phyloP scores from a whole-genome alignment of 2,113 vertebrate species.

The Tenebrosternarchus preto region DNA sequence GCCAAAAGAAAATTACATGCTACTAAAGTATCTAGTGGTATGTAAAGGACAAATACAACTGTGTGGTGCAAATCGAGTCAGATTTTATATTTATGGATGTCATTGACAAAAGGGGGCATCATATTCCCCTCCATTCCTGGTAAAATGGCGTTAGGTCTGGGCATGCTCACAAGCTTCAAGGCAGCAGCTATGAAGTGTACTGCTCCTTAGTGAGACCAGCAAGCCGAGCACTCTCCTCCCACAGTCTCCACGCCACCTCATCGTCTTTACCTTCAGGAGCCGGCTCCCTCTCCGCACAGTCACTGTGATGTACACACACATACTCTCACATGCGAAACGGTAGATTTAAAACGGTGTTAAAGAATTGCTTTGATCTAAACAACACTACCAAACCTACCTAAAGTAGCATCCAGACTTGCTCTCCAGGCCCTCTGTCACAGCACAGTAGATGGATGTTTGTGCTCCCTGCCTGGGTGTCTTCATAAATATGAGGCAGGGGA shows the following conservation, averaged over 20 bases:
- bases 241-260: conserved; percentile 60
- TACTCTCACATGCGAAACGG: not conserved
- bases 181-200: not conserved
- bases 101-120: not conserved
- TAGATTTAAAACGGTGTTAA: too few species aligned
- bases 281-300: conserved; percentile 64
- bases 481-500: conserved; percentile 67
- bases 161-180: not conserved
- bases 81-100: not conserved
- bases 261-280: conserved; percentile 68
- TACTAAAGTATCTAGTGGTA: not conserved
- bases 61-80: not conserved
- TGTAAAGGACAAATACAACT: not conserved
- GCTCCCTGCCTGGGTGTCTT: conserved; percentile 73
- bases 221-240: conserved; percentile 71
- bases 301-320: conserved; percentile 59
- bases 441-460: conserved; percentile 73
- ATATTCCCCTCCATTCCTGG: not conserved
- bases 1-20: not conserved
- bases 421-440: conserved; percentile 70
- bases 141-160: not conserved
- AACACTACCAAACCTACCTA: conserved; percentile 60
- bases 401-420: conserved; percentile 67
- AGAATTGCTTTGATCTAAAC: not conserved
- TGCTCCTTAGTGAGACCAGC: conserved; percentile 60